A percentile compares a stretch with the other conserved stretches of the same genome.
phyloP scores from a whole-genome alignment of 1,140 invertebrate genomes.

The Papilio xuthus region DNA sequence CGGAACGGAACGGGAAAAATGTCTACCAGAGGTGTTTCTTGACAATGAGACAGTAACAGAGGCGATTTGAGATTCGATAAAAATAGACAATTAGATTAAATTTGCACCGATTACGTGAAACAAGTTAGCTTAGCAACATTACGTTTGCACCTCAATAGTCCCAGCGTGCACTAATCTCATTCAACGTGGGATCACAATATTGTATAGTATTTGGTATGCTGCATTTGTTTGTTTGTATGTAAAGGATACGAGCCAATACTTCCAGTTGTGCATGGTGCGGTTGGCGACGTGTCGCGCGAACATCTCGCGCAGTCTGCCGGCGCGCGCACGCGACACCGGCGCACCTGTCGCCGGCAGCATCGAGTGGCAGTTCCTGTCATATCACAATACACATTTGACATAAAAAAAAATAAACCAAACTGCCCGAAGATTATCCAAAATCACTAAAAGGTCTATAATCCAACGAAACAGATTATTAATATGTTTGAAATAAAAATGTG shows the following conservation, averaged over 20 bases:
- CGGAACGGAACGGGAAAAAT: conserved; percentile 9
- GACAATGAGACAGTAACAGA: neutral
- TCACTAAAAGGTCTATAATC: too few species aligned
- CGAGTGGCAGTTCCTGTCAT: conserved; percentile 92
- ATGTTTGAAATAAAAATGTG: too few species aligned
- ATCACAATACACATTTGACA: too few species aligned
- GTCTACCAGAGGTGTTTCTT: neutral
- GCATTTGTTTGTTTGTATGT: neutral
- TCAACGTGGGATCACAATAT: too few species aligned
- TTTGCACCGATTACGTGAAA: neutral
- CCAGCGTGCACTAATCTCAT: too few species aligned
- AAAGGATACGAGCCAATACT: conserved; percentile 97
- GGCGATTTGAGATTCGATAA: too few species aligned
- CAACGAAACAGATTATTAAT: too few species aligned
- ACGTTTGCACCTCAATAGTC: too few species aligned
- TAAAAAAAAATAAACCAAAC: too few species aligned
- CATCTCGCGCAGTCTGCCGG: conserved; percentile 97
- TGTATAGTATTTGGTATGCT: too few species aligned
- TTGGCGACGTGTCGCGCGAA: conserved; percentile 95
- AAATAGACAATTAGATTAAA: neutral
- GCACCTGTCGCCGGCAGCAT: conserved; percentile 97
- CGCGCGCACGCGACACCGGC: conserved; percentile 93
- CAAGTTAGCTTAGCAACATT: neutral
- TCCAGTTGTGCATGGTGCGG: conserved; percentile 96
- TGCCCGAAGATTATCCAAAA: too few species aligned